Evolutionary conservation across 2,113 vertebrate species (phyloP), one percentile per base, ranked within the genome.

Genomic region (Diadophis punctatus): DNA sequence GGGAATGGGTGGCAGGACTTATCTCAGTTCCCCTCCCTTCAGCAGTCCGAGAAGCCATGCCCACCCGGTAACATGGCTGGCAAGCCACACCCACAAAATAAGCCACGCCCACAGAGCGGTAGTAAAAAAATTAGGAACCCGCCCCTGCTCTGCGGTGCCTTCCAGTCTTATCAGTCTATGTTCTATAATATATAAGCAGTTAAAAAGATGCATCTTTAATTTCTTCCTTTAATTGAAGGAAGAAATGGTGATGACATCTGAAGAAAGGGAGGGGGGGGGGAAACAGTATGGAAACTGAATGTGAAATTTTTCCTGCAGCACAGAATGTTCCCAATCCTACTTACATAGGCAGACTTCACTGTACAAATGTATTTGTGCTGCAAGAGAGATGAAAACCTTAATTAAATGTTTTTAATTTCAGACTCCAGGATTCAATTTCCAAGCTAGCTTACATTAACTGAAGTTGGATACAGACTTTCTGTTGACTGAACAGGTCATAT

Each of bases 361-460:
- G 43, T 22, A 68, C n/a, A 18, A 22, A 58, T 20, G 43, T 84
- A 43, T 23, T 90, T 49, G 27, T 56, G 39, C 2, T 53, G 52
- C 27, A 56, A 55, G 25, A 20, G 74, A 30, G 6, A 58, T 18
- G 39, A 85, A 55, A 86, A 30, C 48, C 23, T 56, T 86, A 56
- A 5, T 18, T 34, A 60, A 1, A 1, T 25, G 18, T 39, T 39
- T 95, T 92, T 25, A 49, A 84, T 90, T 74, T 80, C 56, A 93
- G 60, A 60, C 74, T 5, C 23, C 43, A 12, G 6, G 74, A 14
- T 63, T 63, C 16, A 8, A 46, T 0, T 0, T 2, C 22, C 30
- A 92, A 94, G 86, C 23, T 68, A 93, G 74, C 52, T 91, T 53
- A 74, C 43, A 56, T 86, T 34, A 89, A 18, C 49, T 90, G 11